Percentiles rank a stretch among this genome's conserved stretches.
phyloP scores from a whole-genome alignment of 2,113 vertebrate species.

The Phasianus colchicus region DNA sequence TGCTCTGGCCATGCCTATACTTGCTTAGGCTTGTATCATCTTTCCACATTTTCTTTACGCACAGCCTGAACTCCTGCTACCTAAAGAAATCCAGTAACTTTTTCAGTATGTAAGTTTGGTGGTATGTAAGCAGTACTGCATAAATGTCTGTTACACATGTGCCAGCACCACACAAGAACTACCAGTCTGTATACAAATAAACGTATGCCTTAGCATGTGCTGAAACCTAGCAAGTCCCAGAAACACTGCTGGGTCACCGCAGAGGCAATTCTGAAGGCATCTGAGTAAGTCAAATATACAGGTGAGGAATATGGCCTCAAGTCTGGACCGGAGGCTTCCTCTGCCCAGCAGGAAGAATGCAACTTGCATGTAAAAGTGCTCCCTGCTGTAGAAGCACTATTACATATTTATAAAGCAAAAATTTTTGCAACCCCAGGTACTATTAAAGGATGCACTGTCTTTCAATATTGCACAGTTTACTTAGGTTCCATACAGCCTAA shows the following conservation, averaged over 20 bases:
- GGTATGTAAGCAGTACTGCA: neutral
- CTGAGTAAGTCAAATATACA: neutral
- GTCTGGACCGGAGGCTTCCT: neutral
- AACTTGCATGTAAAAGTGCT: neutral
- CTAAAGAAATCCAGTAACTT: neutral
- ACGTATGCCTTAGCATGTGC: fast-evolving
- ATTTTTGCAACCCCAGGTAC: neutral
- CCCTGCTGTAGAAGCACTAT: neutral
- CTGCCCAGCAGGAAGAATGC: neutral
- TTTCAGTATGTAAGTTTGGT: neutral
- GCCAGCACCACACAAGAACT: neutral
- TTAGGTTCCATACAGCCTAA: neutral
- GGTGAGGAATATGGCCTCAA: neutral
- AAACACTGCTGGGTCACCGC: neutral
- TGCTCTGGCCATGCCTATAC: neutral
- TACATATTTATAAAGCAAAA: neutral
- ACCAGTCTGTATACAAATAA: neutral
- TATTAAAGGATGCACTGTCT: neutral
- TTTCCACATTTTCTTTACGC: neutral
- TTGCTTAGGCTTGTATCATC: neutral
- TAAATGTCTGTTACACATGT: fast-evolving
- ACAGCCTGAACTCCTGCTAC: neutral
- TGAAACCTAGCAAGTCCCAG: neutral
- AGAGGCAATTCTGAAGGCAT: neutral
- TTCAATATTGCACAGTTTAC: neutral